phyloP scores from a whole-genome alignment of 2,113 vertebrate genomes.

The Isichthys henryi region DNA sequence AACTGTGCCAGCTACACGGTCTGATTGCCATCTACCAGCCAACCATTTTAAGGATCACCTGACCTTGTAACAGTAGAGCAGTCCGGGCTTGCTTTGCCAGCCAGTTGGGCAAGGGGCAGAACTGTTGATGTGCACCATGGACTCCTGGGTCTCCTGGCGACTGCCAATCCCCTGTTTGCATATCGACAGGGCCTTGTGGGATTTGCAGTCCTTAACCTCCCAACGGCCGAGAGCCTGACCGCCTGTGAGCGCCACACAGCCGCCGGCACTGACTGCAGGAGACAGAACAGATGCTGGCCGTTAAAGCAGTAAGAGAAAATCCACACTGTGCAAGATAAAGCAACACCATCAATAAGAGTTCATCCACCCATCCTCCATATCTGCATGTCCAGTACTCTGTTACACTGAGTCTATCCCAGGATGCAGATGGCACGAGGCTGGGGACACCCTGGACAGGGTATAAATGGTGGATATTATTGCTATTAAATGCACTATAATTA shows the following conservation, averaged over 20 bases:
- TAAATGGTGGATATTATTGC: background rate
- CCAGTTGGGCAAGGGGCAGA: constrained; percentile 67
- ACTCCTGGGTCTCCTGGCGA: constrained; percentile 42
- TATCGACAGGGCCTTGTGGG: constrained; percentile 74
- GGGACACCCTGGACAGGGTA: background rate
- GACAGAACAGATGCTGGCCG: background rate
- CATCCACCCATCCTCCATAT: background rate
- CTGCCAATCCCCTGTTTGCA: constrained; percentile 71
- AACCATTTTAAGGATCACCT: background rate
- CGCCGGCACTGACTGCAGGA: constrained; percentile 63
- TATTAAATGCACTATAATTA: background rate
- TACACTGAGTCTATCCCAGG: background rate
- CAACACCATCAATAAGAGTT: background rate
- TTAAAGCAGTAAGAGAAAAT: background rate
- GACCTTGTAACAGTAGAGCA: constrained; percentile 83
- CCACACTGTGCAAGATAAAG: background rate
- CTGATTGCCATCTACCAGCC: background rate
- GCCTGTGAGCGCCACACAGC: constrained; percentile 77
- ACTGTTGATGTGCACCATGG: constrained; percentile 54
- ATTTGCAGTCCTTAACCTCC: constrained; percentile 85
- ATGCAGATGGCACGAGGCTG: background rate
- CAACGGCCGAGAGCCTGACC: constrained; percentile 69
- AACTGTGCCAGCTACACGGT: background rate
- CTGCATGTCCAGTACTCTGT: background rate
- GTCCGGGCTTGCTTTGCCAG: constrained; percentile 72